Base-by-base conservation (phyloP, 1,140 invertebrate species). In the Drosophila truncata region DNA sequence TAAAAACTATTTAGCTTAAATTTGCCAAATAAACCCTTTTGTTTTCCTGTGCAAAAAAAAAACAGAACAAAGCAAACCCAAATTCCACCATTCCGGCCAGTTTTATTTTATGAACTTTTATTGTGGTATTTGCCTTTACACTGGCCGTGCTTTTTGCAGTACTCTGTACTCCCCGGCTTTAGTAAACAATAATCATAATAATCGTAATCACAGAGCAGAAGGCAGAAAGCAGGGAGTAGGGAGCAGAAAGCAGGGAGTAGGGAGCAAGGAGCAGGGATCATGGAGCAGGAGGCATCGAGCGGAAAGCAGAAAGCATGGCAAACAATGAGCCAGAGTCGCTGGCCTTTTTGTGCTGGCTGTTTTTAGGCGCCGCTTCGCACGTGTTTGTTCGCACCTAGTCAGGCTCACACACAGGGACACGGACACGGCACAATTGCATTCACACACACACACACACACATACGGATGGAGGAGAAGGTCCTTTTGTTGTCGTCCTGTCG, bases 141-240 rank as follows among this genome's bases (percentile, higher is more conserved):
- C 33, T 29, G 58, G 31, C 71, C 16, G n/a, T 49, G 29, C 50
- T 44, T 52, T 81, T 49, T 74, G 61, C 37, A 62, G 46, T 61
- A 47, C 57, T 57, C 46, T 44, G 37, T 44, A 23, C 49, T 31
- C 41, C 54, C 49, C 27, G 64, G 49, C 58, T 54, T 70, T 72
- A 67, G 72, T 90, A 78, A 84, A 88, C 80, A 88, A 88, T 90
- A 88, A 87, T 87, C 83, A 87, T 87, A 87, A 87, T 87, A 82
- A 90, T 90, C 85, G 86, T 73, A 88, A 88, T 90, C 85, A 78
- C 85, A 90, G 78, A 18, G 66, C 60, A 72, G 41, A 46, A 61
- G 41, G 62, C 71, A 50, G 29, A 46, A 42, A 20, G 54, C 18
- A n/a, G 27, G 27, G 44, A 20, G 11, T 25, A 41, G 20, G 55